Evolutionary conservation across 1,140 invertebrate genomes (phyloP), one percentile per base, ranked within the genome.

Genomic region (Hylyphantes graminicola): DNA sequence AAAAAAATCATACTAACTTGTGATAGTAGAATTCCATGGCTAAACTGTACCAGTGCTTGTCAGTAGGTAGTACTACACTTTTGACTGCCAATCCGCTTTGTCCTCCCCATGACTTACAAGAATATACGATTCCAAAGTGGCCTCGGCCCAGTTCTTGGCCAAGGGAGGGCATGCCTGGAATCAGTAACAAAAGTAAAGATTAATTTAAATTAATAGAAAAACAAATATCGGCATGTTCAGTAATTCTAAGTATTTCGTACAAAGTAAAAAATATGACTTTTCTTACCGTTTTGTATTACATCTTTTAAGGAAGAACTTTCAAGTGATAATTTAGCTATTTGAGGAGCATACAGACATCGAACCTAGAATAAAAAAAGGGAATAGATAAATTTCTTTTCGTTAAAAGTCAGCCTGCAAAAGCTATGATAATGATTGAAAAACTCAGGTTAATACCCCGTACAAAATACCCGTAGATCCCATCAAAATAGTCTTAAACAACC

Each of bases 1-100:
- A 65, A 70, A 0, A 68, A 7, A 68, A 13, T 15, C 35, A 51
- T 5, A 78, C 65, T 79, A 79, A 94, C 70, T 93, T 93, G 11
- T 94, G 95, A 86, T 95, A 95, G 89, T 95, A 96, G 90, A 96
- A 96, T 90, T 97, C 96, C 93, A 97, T 94, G 1, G 96, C 95
- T 1, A 97, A 90, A 89, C 97, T 96, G 89, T 95, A 95, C 94
- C 95, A 97, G 88, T 97, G 96, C 86, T 95, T 93, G 80, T 96
- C 95, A 89, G 97, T 96, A 3, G 95, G 94, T 0, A 96, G 95
- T 21, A 96, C 93, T 51, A 97, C 95, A 12, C 95, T 96, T 91
- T 97, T 97, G n/a, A 97, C 93, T 11, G 96, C 96, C 88, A 93
- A 95, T 0, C 93, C 93, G 63, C 92, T 90, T 64, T 92, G 92